These are phyloP conservation scores for Ceratothoa steindachneri DNA, from an alignment of 2,888 invertebrate species.

Conservation along the genomic window DNA sequence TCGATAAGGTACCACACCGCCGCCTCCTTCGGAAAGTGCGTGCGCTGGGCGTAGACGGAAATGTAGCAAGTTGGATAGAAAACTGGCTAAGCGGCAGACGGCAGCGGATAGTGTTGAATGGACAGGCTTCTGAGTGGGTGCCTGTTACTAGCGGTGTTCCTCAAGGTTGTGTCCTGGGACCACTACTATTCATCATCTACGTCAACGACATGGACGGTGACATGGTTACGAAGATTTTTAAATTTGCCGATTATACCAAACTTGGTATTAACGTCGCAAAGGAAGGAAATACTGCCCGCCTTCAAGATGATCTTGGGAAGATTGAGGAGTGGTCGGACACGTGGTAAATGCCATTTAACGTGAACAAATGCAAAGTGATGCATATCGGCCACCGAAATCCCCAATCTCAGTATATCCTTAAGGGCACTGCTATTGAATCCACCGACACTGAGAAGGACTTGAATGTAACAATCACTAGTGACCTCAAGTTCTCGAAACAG, in stretches of 20 bases:
- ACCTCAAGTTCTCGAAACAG: conserved; percentile 5
- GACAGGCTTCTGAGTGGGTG: background rate
- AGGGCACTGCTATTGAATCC: background rate
- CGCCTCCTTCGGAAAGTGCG: background rate
- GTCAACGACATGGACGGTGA: background rate
- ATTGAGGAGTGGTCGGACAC: background rate
- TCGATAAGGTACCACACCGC: conserved; percentile 15
- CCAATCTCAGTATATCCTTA: background rate
- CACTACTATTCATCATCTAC: conserved; percentile 4
- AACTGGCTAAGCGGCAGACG: background rate
- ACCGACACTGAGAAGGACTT: background rate
- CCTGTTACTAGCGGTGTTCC: background rate
- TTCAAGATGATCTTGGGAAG: background rate
- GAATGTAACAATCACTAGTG: background rate
- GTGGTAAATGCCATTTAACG: background rate
- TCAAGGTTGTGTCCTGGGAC: background rate
- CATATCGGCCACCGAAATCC: background rate
- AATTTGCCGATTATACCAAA: conserved; percentile 14
- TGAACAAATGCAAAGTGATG: background rate
- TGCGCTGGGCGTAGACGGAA: background rate
- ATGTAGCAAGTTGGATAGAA: conserved; percentile 5
- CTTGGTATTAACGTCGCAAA: background rate
- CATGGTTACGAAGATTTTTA: background rate
- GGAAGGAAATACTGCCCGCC: background rate
- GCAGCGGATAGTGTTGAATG: background rate